Conservation (phyloP, 2,888 invertebrate genomes). For the Chromoteleia sp. region DNA sequence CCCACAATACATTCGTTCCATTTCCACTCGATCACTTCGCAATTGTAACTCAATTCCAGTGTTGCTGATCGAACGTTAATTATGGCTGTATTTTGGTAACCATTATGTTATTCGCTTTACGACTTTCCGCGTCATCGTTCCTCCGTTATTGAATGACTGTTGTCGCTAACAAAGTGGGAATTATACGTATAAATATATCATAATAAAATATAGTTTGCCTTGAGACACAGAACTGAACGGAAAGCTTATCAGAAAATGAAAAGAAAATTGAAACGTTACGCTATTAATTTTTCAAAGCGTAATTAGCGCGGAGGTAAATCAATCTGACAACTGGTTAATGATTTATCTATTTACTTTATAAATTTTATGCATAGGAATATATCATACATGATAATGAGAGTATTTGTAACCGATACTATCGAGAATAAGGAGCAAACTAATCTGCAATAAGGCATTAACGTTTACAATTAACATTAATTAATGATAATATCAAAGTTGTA, state of each 20-base stretch:
- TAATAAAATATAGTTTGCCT: conserved; percentile 9
- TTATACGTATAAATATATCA: conserved; percentile 11
- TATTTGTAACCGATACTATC: neutral
- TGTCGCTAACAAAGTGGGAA: neutral
- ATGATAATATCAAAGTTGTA: no score
- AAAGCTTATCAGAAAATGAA: neutral
- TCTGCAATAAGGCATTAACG: neutral
- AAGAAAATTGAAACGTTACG: conserved; percentile 14
- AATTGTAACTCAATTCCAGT: conserved; percentile 9
- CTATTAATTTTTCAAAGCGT: neutral
- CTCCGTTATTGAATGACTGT: neutral
- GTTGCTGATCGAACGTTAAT: neutral
- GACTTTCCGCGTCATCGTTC: conserved; percentile 3
- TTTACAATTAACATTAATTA: no score
- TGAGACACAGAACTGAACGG: neutral
- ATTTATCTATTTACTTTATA: conserved; percentile 31
- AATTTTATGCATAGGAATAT: neutral
- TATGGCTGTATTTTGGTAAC: conserved; percentile 7
- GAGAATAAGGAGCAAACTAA: neutral
- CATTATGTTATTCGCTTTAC: conserved; percentile 5
- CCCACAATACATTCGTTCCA: conserved; percentile 26
- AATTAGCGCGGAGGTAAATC: conserved; percentile 30
- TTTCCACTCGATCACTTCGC: conserved; percentile 10
- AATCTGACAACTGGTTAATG: conserved; percentile 4
- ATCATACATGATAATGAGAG: conserved; percentile 1